Evolutionary conservation across 2,888 invertebrate genomes (phyloP).

Genomic region (Perizoma flavofasciatum): DNA sequence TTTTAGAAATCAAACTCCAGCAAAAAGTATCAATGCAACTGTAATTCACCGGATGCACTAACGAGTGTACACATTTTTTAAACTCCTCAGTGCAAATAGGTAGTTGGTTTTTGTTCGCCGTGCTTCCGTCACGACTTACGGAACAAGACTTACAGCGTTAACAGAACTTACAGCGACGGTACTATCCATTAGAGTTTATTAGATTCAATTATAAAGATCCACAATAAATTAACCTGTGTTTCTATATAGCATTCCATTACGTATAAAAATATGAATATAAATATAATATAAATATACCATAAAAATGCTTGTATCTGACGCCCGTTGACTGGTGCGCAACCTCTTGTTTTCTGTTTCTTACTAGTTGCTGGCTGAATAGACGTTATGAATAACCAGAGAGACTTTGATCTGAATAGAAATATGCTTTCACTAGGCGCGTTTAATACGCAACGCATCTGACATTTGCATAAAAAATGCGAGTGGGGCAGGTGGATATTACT

Average conservation of each 20-base stretch:
- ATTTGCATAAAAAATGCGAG: constrained; percentile 37
- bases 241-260: constrained; percentile 37
- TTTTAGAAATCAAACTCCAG: constrained; percentile 64
- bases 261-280: constrained; percentile 36
- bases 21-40: constrained; percentile 72
- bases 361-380: constrained; percentile 46
- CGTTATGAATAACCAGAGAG: constrained; percentile 47
- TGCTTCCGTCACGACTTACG: constrained; percentile 68
- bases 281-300: too few species aligned
- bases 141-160: too few species aligned
- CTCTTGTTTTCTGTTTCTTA: constrained; percentile 49
- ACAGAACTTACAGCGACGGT: constrained; percentile 46
- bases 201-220: constrained; percentile 44
- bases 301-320: constrained; percentile 36
- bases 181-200: constrained; percentile 48
- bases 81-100: constrained; percentile 59
- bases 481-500: constrained; percentile 26
- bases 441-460: constrained; percentile 30
- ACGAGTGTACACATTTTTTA: constrained; percentile 76
- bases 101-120: constrained; percentile 70
- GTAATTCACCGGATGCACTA: constrained; percentile 82
- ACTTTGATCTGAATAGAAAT: constrained; percentile 54
- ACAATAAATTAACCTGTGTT: constrained; percentile 42
- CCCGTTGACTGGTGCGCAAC: constrained; percentile 33
- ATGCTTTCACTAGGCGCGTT: constrained; percentile 32